Percentiles rank a stretch among this genome's conserved stretches.
phyloP scores from a whole-genome alignment of 2,888 invertebrate species.

The Aphodius granarius region DNA sequence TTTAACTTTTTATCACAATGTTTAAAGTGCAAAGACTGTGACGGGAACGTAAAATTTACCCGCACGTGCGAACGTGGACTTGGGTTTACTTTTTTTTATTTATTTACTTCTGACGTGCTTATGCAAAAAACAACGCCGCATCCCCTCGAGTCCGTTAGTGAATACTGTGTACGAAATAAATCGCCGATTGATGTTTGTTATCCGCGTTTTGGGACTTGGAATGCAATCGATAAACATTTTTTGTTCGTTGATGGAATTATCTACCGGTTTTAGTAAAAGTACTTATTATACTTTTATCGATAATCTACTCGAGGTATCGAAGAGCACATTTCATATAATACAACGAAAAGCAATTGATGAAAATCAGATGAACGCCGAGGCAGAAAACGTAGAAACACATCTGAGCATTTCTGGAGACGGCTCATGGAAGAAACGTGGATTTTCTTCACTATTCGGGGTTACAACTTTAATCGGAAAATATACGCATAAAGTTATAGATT shows the following conservation, averaged over 20 bases:
- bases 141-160: conserved; percentile 27
- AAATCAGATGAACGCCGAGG: conserved; percentile 15
- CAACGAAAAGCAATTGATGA: conserved; percentile 20
- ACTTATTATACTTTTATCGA: conserved; percentile 20
- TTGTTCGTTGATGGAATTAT: conserved; percentile 33
- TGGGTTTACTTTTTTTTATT: no score
- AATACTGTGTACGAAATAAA: conserved; percentile 35
- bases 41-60: conserved; percentile 21
- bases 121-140: conserved; percentile 19
- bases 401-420: conserved; percentile 27
- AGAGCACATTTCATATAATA: conserved; percentile 15
- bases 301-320: conserved; percentile 19
- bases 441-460: conserved; percentile 20
- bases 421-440: conserved; percentile 25
- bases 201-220: conserved; percentile 35
- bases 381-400: conserved; percentile 14
- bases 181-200: conserved; percentile 32
- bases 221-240: conserved; percentile 34
- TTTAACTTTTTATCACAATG: no score
- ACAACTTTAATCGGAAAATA: conserved; percentile 22
- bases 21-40: no score
- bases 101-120: conserved; percentile 31
- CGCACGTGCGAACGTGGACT: conserved; percentile 26
- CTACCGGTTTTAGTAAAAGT: conserved; percentile 19
- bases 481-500: conserved; percentile 20